A percentile compares a stretch with the other conserved stretches of the same genome.
Evolutionary conservation across 2,113 vertebrate genomes (phyloP).

Genomic region (Thamnophis sirtalis): DNA sequence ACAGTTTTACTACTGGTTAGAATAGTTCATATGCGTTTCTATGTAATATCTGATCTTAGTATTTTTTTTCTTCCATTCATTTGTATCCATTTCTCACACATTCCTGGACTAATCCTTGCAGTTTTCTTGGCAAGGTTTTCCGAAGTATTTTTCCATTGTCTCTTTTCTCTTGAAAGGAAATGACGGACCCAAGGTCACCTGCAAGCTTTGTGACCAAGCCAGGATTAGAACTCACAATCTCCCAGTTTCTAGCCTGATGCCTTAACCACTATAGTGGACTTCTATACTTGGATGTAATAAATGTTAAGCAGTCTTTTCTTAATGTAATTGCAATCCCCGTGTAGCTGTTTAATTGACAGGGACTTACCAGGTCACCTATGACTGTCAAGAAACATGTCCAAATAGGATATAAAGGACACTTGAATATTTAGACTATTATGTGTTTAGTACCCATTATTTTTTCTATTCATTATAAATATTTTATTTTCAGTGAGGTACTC

Average conservation of each 20-base stretch:
- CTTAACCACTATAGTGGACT: no score
- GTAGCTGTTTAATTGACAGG: not conserved
- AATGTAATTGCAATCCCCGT: not conserved
- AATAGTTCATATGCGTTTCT: constrained; percentile 50
- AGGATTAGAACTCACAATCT: no score
- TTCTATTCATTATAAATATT: not conserved
- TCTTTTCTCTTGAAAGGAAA: no score
- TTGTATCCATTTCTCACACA: no score
- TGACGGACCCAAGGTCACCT: no score
- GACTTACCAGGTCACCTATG: not conserved
- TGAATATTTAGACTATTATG: not conserved
- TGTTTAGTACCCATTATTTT: not conserved
- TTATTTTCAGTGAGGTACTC: not conserved
- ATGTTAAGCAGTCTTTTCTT: not conserved
- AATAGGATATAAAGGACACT: not conserved
- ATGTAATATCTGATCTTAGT: not conserved
- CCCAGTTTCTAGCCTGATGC: no score
- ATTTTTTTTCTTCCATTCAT: no score
- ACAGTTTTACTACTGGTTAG: constrained; percentile 31
- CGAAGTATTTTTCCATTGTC: no score
- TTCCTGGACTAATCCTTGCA: no score
- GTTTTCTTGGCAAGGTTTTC: no score
- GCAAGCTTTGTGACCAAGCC: no score
- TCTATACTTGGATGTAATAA: constrained; percentile 18
- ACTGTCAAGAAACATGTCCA: not conserved